phyloP scores from a whole-genome alignment of 2,888 invertebrate species.

The Crossocerus cetratus region DNA sequence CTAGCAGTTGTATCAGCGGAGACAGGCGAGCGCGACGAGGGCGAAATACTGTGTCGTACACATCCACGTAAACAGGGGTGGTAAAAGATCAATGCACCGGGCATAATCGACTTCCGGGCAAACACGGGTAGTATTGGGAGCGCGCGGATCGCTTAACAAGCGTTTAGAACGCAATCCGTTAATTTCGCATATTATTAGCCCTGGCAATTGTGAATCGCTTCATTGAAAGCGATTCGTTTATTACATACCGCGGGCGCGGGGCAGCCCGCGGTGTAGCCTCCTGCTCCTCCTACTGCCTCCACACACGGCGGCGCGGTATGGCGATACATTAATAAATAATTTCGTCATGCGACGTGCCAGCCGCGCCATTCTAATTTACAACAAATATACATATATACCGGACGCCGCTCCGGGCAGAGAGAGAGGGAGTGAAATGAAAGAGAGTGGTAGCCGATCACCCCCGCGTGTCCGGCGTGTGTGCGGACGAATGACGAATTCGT shows the following conservation, averaged over 20 bases:
- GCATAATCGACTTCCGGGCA: too few relatives aligned
- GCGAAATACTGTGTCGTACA: background rate
- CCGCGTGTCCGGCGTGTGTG: too few relatives aligned
- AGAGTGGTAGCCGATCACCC: too few relatives aligned
- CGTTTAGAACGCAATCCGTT: background rate
- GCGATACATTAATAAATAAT: slow-evolving; percentile 18
- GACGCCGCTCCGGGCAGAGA: background rate
- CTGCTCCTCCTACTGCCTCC: background rate
- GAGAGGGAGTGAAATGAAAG: too few relatives aligned
- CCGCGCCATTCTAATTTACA: slow-evolving; percentile 6
- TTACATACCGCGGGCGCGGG: background rate
- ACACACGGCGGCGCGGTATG: background rate
- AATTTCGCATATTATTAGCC: background rate
- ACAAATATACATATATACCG: slow-evolving; percentile 14
- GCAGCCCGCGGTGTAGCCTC: background rate
- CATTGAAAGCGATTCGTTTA: background rate
- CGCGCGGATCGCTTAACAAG: too few relatives aligned
- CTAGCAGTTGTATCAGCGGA: background rate
- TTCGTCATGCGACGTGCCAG: background rate
- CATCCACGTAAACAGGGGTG: background rate
- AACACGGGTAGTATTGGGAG: too few relatives aligned
- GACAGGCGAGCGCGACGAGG: background rate
- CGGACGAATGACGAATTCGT: slow-evolving; percentile 14
- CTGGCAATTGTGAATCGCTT: background rate
- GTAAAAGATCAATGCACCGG: background rate